Percentiles rank a stretch among this genome's conserved stretches.
Conservation (phyloP, 2,888 invertebrate species). For the Diachrysia chrysitis region DNA sequence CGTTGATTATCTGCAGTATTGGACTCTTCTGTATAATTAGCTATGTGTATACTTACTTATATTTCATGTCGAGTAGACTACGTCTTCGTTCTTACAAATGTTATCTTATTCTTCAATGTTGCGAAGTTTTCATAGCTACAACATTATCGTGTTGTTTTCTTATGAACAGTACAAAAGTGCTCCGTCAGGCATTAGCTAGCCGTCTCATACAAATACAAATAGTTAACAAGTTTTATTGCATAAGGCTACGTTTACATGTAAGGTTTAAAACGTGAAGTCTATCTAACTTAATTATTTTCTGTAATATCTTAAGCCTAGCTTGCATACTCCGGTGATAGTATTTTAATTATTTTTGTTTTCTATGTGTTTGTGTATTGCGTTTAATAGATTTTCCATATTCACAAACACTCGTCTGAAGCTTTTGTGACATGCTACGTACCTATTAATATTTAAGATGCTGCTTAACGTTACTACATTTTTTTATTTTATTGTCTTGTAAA, state of each 20-base stretch:
- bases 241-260: constrained; percentile 7
- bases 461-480: too few relatives aligned
- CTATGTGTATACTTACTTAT: too few relatives aligned
- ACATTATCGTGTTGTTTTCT: constrained; percentile 18
- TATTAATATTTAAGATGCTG: too few relatives aligned
- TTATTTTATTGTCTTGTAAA: too few relatives aligned
- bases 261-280: not conserved
- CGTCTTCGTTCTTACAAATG: not conserved
- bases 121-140: constrained; percentile 13
- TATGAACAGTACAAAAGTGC: constrained; percentile 10
- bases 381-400: too few relatives aligned
- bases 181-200: constrained; percentile 16
- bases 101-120: constrained; percentile 12
- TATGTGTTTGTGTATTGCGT: too few relatives aligned
- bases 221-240: constrained; percentile 12
- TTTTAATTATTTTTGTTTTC: too few relatives aligned
- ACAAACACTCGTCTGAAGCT: too few relatives aligned
- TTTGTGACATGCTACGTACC: too few relatives aligned
- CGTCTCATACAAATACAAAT: constrained; percentile 10
- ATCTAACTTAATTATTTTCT: too few relatives aligned
- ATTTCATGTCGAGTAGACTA: not conserved
- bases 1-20: not conserved
- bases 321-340: too few relatives aligned
- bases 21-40: not conserved
- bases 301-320: too few relatives aligned